Conservation (phyloP, 1,140 invertebrate genomes). For the Physella acuta region DNA sequence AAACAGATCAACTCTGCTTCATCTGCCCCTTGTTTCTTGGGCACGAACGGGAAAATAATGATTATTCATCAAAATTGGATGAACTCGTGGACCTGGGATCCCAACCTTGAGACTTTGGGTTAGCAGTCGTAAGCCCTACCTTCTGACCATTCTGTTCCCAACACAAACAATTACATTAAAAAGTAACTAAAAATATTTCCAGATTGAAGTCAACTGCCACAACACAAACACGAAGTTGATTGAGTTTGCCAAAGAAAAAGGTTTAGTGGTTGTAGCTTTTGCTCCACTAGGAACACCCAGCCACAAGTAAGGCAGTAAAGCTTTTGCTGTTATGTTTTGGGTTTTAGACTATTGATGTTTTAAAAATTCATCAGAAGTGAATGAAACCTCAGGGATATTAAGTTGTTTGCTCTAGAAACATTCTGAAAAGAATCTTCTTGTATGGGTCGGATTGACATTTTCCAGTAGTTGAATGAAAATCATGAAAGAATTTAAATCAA, state of each 20-base stretch:
- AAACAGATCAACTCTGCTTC: no score
- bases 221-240: constrained; percentile 43
- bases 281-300: constrained; percentile 44
- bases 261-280: constrained; percentile 43
- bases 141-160: no score
- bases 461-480: not conserved
- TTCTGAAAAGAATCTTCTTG: not conserved
- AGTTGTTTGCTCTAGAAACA: not conserved
- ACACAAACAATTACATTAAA: no score
- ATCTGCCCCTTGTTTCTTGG: no score
- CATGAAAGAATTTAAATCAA: not conserved
- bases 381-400: not conserved
- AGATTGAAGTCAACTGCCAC: constrained; percentile 50
- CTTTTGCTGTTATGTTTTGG: not conserved
- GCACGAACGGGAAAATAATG: no score
- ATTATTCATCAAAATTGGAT: no score
- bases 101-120: no score
- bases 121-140: no score
- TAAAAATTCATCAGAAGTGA: not conserved
- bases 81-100: no score
- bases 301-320: constrained; percentile 32
- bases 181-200: no score
- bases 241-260: constrained; percentile 45
- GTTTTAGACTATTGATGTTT: not conserved
- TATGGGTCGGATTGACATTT: not conserved